Base-by-base conservation (phyloP, 2,113 vertebrate genomes). In the Stegastes partitus region DNA sequence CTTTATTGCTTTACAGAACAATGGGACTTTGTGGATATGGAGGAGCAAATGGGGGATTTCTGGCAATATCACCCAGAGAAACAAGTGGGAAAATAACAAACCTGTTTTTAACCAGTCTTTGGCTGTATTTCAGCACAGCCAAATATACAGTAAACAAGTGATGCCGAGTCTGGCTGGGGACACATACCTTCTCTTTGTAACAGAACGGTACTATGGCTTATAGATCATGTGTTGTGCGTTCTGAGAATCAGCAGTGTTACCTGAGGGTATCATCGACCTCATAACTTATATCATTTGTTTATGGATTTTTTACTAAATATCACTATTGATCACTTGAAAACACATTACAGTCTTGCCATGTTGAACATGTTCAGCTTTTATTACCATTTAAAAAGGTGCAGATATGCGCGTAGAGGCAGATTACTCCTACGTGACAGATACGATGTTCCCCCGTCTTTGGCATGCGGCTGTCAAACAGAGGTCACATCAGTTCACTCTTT, bases 401-500 rank as follows among this genome's bases (percentile, higher is more conserved):
- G 42, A 62, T 66, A n/a, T 11, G 6, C 16, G 18, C 19, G 44
- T 75, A 18, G 22, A 22, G n/a, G 56, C 26, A 37, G 39, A 61
- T 62, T 16, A 63, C 50, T 53, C 42, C 19, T 31, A 3, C 19
- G 23, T 55, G 28, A 61, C 63, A 37, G 15, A 51, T 47, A 12
- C 1, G 0, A 51, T 57, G 55, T 47, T 21, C 15, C 21, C 5
- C 42, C 37, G 26, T 63, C 58, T 66, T 4, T 65, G 54, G 14
- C 53, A 19, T 16, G 53, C 2, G 19, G 45, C 73, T 69, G 66
- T 70, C 79, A 57, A 65, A 37, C 5, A 4, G 74, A 74, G 79
- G 66, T 76, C 68, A 76, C n/a, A 2, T 4, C 15, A 34, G 76
- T 65, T 82, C 19, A 54, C 45, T 73, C 49, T 47, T 63, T 25